Percentiles rank a stretch among this genome's conserved stretches.
Evolutionary conservation across 2,888 invertebrate genomes (phyloP).

Genomic region (Tromatobia lineatoria): DNA sequence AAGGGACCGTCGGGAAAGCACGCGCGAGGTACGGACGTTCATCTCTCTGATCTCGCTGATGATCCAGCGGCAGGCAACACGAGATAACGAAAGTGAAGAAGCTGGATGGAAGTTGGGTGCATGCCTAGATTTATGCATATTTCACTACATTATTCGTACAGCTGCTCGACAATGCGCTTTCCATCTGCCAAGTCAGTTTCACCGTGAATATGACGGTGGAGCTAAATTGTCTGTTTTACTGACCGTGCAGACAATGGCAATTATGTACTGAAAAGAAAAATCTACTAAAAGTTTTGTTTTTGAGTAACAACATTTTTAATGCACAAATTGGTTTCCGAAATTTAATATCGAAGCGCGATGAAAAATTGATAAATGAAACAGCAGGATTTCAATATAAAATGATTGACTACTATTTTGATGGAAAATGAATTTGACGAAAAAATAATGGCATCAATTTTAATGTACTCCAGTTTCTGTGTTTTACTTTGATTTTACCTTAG

Average conservation of each 20-base stretch:
- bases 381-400: no score
- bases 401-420: no score
- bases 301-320: no score
- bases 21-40: constrained; percentile 18
- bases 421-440: no score
- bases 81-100: constrained; percentile 44
- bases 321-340: no score
- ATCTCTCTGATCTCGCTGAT: constrained; percentile 37
- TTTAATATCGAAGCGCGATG: no score
- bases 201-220: constrained; percentile 41
- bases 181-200: constrained; percentile 52
- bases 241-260: neutral
- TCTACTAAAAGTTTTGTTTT: no score
- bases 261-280: no score
- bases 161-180: constrained; percentile 51
- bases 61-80: constrained; percentile 33
- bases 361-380: no score
- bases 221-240: constrained; percentile 15
- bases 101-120: constrained; percentile 50
- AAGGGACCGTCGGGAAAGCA: constrained; percentile 10
- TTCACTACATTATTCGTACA: constrained; percentile 44
- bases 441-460: no score
- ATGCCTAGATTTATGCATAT: constrained; percentile 43
- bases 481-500: no score
- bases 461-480: no score